Conservation (phyloP, 2,888 invertebrate species). For the Cylloceria caligata region DNA sequence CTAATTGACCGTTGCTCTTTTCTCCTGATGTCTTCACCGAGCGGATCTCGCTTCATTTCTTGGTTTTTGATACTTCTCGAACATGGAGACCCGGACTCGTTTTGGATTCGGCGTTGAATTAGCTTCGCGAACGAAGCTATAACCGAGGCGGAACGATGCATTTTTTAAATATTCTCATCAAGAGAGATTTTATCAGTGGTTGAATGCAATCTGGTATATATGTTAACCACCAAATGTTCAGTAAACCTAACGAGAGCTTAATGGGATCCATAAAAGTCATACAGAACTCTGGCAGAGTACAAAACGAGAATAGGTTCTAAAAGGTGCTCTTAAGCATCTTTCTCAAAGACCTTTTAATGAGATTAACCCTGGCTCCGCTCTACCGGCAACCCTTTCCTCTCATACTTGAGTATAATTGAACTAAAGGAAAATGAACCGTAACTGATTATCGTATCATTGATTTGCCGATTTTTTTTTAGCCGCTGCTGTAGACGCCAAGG, state of each 20-base stretch:
- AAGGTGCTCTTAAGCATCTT: constrained; percentile 69
- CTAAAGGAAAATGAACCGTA: constrained; percentile 77
- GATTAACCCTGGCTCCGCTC: constrained; percentile 76
- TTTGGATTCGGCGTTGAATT: not conserved
- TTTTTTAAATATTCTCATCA: constrained; percentile 17
- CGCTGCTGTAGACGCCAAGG: not conserved
- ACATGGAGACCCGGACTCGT: not conserved
- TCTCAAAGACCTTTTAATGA: constrained; percentile 76
- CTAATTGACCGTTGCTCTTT: constrained; percentile 47
- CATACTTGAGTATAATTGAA: constrained; percentile 77
- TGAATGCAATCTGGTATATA: not conserved
- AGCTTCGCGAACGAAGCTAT: not conserved
- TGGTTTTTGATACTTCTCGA: not conserved
- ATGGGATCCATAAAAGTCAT: constrained; percentile 73
- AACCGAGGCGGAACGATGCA: not conserved
- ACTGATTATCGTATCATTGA: constrained; percentile 78
- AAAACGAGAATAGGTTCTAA: constrained; percentile 47
- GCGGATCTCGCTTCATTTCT: constrained; percentile 6
- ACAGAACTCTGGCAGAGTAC: constrained; percentile 62
- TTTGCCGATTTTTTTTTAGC: constrained; percentile 68
- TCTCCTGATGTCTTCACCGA: not conserved
- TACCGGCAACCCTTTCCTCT: constrained; percentile 22
- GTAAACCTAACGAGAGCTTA: constrained; percentile 63
- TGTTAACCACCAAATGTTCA: not conserved
- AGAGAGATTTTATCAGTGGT: constrained; percentile 25